Evolutionary conservation across 2,888 invertebrate genomes (phyloP).

Genomic region (Zele albiditarsus): DNA sequence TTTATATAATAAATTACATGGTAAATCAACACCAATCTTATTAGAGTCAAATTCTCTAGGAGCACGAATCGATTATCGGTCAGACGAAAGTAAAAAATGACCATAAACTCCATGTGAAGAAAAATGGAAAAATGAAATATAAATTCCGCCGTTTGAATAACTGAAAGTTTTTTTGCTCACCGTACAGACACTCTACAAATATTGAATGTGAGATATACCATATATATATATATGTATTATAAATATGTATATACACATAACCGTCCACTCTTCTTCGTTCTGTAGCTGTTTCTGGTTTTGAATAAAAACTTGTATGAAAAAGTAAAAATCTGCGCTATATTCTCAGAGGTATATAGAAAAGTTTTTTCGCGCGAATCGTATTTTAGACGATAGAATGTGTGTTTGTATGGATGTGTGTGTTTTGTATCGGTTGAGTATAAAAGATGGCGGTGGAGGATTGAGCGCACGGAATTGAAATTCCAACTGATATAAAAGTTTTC

Average conservation of each 20-base stretch:
- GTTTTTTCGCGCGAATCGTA: background rate
- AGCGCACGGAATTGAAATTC: slow-evolving; percentile 22
- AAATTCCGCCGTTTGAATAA: background rate
- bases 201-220: background rate
- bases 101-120: background rate
- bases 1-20: background rate
- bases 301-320: background rate
- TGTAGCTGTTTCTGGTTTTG: background rate
- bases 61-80: background rate
- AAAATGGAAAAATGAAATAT: background rate
- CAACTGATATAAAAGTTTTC: slow-evolving; percentile 19
- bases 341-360: background rate
- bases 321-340: background rate
- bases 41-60: background rate
- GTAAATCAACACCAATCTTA: background rate
- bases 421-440: background rate
- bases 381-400: background rate
- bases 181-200: background rate
- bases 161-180: background rate
- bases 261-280: background rate
- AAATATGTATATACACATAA: background rate
- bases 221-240: background rate
- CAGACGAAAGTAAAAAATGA: background rate
- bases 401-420: background rate
- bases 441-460: background rate